phyloP scores from a whole-genome alignment of 2,797 vertebrate species.

The Euthynnus affinis region DNA sequence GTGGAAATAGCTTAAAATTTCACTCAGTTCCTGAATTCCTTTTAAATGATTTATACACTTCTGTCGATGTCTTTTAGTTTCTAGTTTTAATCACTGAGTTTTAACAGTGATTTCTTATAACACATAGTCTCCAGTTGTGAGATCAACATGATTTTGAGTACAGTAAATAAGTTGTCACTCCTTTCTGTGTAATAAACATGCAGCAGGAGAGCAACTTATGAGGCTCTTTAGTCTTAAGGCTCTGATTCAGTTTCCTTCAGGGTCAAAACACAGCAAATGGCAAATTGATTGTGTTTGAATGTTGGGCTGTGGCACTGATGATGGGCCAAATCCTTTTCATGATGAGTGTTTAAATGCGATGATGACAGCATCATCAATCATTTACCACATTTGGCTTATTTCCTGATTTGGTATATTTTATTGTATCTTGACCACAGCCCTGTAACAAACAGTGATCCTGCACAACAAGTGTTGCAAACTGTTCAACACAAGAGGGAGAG shows the following conservation, averaged over 20 bases:
- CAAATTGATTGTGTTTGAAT: conserved; percentile 31
- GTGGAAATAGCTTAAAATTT: conserved; percentile 7
- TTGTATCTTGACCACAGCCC: conserved; percentile 1
- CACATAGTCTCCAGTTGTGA: conserved; percentile 37
- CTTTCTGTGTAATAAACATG: conserved; percentile 30
- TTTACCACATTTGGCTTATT: conserved; percentile 22
- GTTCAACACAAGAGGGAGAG: too few relatives aligned
- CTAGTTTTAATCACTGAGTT: not conserved
- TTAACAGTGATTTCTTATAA: conserved; percentile 2
- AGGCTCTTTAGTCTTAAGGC: not conserved
- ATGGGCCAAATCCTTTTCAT: not conserved
- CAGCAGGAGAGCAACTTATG: conserved; percentile 6
- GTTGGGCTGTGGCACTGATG: not conserved
- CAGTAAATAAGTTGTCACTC: conserved; percentile 21
- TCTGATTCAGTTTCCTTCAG: conserved; percentile 6
- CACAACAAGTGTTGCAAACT: too few relatives aligned
- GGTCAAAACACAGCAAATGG: conserved; percentile 13
- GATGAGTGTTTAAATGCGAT: conserved; percentile 3
- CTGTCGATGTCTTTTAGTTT: not conserved
- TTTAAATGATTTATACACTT: not conserved
- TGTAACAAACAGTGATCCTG: not conserved
- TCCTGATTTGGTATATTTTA: conserved; percentile 6
- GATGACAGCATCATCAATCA: conserved; percentile 1
- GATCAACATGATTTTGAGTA: conserved; percentile 1
- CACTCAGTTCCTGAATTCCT: not conserved